A percentile compares a stretch with the other conserved stretches of the same genome.
Conservation (phyloP, 1,140 invertebrate genomes). For the Hormaphis cornu region DNA sequence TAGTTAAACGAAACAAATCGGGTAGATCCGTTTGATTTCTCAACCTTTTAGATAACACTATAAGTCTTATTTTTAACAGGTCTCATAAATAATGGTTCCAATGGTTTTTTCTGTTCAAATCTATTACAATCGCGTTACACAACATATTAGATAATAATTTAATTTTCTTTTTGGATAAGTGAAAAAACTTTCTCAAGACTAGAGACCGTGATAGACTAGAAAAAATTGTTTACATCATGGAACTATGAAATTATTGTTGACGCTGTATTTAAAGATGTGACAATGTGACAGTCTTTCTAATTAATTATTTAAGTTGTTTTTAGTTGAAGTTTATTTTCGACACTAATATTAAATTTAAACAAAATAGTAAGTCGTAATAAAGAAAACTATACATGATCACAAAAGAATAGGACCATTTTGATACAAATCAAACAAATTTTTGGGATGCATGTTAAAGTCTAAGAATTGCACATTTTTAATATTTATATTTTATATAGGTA, state of each 20-base stretch:
- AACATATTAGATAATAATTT: neutral
- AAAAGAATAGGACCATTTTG: constrained; percentile 26
- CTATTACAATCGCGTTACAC: constrained; percentile 5
- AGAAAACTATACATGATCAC: constrained; percentile 28
- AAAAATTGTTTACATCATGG: constrained; percentile 24
- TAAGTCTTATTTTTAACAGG: constrained; percentile 32
- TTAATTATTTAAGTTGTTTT: constrained; percentile 7
- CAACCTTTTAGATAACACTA: constrained; percentile 15
- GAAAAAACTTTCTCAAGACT: constrained; percentile 28
- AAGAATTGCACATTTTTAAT: constrained; percentile 29
- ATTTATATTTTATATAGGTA: no score
- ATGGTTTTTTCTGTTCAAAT: constrained; percentile 17
- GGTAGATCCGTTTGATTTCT: neutral
- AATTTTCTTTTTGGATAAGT: constrained; percentile 4
- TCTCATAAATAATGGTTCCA: constrained; percentile 28
- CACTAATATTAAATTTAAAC: constrained; percentile 21
- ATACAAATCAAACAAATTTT: constrained; percentile 30
- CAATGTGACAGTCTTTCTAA: constrained; percentile 29
- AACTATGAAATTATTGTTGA: constrained; percentile 24
- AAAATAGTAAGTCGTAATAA: constrained; percentile 10
- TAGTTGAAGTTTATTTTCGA: constrained; percentile 11
- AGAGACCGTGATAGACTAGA: constrained; percentile 32
- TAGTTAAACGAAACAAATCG: constrained; percentile 22
- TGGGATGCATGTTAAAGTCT: constrained; percentile 21
- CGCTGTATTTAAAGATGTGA: constrained; percentile 19